Evolutionary conservation across 2,113 vertebrate genomes (phyloP).

Genomic region (Collichthys lucidus): DNA sequence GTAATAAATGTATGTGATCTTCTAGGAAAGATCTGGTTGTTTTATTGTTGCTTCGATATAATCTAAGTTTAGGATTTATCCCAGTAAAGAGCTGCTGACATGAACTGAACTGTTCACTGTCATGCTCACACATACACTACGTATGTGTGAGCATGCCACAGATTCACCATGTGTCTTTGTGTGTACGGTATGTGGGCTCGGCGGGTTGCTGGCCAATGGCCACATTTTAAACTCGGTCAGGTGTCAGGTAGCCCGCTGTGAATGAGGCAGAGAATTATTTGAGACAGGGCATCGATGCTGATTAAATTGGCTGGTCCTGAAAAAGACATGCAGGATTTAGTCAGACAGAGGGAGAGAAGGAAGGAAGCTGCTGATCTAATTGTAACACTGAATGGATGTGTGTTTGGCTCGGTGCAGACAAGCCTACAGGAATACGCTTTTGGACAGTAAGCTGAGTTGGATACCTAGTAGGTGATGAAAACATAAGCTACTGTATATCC

Average conservation of each 20-base stretch:
- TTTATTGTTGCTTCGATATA: neutral
- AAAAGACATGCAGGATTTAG: constrained; percentile 58
- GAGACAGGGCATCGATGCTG: constrained; percentile 69
- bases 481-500: neutral
- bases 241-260: constrained; percentile 62
- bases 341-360: constrained; percentile 47
- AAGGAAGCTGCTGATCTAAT: constrained; percentile 62
- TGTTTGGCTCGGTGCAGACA: neutral
- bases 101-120: neutral
- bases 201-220: neutral
- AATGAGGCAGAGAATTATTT: constrained; percentile 57
- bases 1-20: neutral
- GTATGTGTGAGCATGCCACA: neutral
- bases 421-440: neutral
- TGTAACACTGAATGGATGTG: constrained; percentile 41
- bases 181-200: neutral
- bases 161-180: neutral
- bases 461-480: neutral
- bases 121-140: too few relatives aligned
- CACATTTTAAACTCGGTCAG: constrained; percentile 21
- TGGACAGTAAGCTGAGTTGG: neutral
- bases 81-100: neutral
- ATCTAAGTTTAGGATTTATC: neutral
- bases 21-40: neutral
- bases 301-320: constrained; percentile 68